phyloP scores from a whole-genome alignment of 2,888 invertebrate species.

The Timema cristinae region DNA sequence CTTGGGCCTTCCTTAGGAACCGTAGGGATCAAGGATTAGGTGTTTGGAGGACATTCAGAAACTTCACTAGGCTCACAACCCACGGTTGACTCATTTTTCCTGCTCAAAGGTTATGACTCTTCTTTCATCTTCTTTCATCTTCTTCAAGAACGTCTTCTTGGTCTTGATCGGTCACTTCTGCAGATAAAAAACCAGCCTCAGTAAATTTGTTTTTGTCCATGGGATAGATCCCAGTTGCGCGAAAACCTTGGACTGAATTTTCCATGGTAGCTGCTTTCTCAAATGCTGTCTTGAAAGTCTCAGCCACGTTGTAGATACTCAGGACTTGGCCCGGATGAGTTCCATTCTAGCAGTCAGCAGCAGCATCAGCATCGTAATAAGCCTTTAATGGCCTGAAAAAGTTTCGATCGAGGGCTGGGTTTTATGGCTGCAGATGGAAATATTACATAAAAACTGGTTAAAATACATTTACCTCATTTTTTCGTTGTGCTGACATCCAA shows the following conservation, averaged over 20 bases:
- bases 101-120: neutral
- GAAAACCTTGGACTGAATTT: conserved; percentile 10
- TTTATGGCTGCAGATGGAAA: no score
- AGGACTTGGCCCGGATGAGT: neutral
- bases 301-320: neutral
- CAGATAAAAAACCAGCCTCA: neutral
- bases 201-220: conserved; percentile 3
- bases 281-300: neutral
- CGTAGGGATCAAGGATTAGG: no score
- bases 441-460: no score
- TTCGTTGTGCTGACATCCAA: no score
- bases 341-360: neutral
- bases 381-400: neutral
- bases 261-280: conserved; percentile 7
- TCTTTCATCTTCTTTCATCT: neutral
- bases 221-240: neutral
- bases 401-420: no score
- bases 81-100: no score
- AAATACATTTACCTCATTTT: no score
- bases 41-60: no score
- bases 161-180: conserved; percentile 3
- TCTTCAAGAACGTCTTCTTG: neutral
- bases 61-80: no score
- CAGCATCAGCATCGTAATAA: neutral
- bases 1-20: no score